phyloP scores from a whole-genome alignment of 2,888 invertebrate genomes.

The Argyresthia albistria region DNA sequence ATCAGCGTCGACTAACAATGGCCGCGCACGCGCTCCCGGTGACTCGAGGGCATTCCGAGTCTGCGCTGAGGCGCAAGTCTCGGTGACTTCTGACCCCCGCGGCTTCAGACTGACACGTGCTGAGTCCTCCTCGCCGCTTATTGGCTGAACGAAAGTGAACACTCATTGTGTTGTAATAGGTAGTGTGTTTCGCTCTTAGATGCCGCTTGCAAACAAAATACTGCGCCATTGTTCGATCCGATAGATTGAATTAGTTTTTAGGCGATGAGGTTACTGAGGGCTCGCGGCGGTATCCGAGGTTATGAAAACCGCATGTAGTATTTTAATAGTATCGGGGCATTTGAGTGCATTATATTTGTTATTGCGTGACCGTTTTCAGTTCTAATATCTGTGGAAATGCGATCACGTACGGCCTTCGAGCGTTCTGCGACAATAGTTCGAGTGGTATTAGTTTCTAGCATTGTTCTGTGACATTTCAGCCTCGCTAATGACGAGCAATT shows the following conservation, averaged over 20 bases:
- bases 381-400: conserved; percentile 52
- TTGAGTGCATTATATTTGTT: conserved; percentile 38
- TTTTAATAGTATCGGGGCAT: conserved; percentile 9
- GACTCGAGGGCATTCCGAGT: conserved; percentile 18
- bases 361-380: conserved; percentile 46
- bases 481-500: conserved; percentile 68
- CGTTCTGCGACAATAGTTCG: conserved; percentile 23
- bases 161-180: conserved; percentile 45
- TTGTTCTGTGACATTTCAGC: conserved; percentile 71
- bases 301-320: conserved; percentile 9
- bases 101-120: conserved; percentile 46
- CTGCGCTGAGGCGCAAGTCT: conserved; percentile 27
- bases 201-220: conserved; percentile 22
- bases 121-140: conserved; percentile 35
- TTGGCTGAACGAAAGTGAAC: conserved; percentile 47
- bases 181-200: conserved; percentile 19
- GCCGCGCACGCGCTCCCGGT: conserved; percentile 23
- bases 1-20: conserved; percentile 34
- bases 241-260: conserved; percentile 14
- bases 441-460: conserved; percentile 19
- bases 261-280: conserved; percentile 2
- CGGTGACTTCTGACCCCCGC: conserved; percentile 45
- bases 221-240: conserved; percentile 14
- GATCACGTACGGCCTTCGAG: conserved; percentile 28
- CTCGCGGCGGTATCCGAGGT: conserved; percentile 6